Conservation (phyloP, 1,140 invertebrate genomes). For the Pseudomyrmex sp. region DNA sequence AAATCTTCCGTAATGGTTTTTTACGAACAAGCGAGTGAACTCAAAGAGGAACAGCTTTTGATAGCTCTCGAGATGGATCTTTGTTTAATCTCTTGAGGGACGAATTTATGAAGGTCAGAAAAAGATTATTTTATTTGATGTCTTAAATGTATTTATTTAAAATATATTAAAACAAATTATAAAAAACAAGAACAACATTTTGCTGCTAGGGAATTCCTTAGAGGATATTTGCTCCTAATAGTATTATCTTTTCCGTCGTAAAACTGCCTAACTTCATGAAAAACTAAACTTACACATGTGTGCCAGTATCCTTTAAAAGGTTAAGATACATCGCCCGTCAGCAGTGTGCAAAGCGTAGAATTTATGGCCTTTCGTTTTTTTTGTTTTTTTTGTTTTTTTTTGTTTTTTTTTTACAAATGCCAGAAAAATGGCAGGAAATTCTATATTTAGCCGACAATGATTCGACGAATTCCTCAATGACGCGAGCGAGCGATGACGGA, state of each 20-base stretch:
- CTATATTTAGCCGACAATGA: constrained; percentile 58
- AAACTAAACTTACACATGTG: too few species aligned
- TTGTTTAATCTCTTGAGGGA: not conserved
- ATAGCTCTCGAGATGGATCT: constrained; percentile 44
- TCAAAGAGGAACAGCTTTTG: constrained; percentile 42
- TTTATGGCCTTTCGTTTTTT: constrained; percentile 37
- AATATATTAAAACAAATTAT: too few species aligned
- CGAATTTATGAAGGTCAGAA: too few species aligned
- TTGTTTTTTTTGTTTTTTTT: constrained; percentile 21
- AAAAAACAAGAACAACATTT: too few species aligned
- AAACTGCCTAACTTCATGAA: too few species aligned
- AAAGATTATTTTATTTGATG: too few species aligned
- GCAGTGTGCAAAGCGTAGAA: not conserved
- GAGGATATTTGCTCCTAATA: too few species aligned
- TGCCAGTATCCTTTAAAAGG: too few species aligned
- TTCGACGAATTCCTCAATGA: constrained; percentile 44
- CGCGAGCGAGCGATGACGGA: not conserved
- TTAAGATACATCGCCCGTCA: not conserved
- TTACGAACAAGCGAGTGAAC: constrained; percentile 32
- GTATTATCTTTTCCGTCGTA: too few species aligned
- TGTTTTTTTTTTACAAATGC: constrained; percentile 46
- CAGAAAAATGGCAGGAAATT: constrained; percentile 20
- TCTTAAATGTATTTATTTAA: too few species aligned
- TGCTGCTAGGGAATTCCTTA: too few species aligned
- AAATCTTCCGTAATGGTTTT: constrained; percentile 52